These are phyloP conservation scores for Zosterops japonicus DNA, from an alignment of 2,113 vertebrate genomes.

Conservation along the genomic window DNA sequence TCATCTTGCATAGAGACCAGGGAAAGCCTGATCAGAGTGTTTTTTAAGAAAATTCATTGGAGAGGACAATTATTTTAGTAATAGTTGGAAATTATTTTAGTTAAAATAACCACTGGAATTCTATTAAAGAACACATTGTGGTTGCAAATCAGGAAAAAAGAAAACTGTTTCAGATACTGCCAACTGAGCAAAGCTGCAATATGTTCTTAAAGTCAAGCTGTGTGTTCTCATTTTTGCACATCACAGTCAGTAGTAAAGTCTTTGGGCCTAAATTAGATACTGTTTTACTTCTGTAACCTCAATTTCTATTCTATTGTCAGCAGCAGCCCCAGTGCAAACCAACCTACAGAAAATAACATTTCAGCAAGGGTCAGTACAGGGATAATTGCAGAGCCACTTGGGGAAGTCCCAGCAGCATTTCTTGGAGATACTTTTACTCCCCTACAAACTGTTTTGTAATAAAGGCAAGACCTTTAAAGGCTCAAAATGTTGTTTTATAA, in stretches of 20 bases:
- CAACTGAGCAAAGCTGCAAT: slow-evolving; percentile 43
- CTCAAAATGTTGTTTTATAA: neutral
- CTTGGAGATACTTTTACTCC: neutral
- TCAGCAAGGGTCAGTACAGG: neutral
- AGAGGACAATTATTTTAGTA: neutral
- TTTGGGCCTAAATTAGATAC: neutral
- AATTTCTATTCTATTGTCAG: neutral
- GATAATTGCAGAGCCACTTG: neutral
- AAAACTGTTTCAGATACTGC: neutral
- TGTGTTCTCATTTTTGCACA: slow-evolving; percentile 26
- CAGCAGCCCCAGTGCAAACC: neutral
- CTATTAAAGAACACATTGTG: neutral
- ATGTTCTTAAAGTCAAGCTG: slow-evolving; percentile 28
- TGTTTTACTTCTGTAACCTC: neutral
- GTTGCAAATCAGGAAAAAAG: neutral
- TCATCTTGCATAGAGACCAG: neutral
- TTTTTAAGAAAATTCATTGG: neutral
- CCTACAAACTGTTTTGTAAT: neutral
- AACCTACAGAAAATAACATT: neutral
- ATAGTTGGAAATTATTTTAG: neutral
- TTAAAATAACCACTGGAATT: neutral
- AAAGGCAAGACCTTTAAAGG: neutral
- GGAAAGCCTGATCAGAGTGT: neutral
- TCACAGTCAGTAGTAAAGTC: neutral
- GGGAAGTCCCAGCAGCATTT: neutral